Conservation (phyloP, 2,888 invertebrate species). For the Tipula lateralis region DNA sequence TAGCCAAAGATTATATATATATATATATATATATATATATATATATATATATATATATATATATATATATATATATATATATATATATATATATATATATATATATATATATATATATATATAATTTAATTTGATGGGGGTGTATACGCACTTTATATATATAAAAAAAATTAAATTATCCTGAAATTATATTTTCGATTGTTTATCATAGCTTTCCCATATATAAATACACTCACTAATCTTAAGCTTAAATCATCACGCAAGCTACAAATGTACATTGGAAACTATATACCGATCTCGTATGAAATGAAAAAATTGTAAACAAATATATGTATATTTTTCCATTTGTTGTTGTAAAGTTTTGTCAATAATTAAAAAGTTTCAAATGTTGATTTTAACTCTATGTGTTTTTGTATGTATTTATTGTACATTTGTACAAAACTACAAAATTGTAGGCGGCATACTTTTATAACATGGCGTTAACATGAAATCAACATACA, state of each 20-base stretch:
- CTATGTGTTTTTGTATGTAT: no score
- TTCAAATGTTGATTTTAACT: not conserved
- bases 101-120: no score
- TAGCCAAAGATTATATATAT: no score
- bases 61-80: no score
- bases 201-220: not conserved
- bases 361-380: constrained; percentile 19
- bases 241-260: not conserved
- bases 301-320: not conserved
- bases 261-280: not conserved
- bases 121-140: no score
- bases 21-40: no score
- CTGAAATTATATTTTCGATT: not conserved
- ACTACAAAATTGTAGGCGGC: not conserved
- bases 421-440: not conserved
- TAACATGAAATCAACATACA: constrained; percentile 11
- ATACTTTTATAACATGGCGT: constrained; percentile 11
- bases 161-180: no score
- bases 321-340: not conserved
- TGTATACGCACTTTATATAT: no score
- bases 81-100: no score
- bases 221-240: not conserved
- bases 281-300: not conserved
- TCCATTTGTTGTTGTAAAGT: not conserved
- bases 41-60: no score